Evolutionary conservation across 2,113 vertebrate species (phyloP).

Genomic region (Gopherus flavomarginatus): DNA sequence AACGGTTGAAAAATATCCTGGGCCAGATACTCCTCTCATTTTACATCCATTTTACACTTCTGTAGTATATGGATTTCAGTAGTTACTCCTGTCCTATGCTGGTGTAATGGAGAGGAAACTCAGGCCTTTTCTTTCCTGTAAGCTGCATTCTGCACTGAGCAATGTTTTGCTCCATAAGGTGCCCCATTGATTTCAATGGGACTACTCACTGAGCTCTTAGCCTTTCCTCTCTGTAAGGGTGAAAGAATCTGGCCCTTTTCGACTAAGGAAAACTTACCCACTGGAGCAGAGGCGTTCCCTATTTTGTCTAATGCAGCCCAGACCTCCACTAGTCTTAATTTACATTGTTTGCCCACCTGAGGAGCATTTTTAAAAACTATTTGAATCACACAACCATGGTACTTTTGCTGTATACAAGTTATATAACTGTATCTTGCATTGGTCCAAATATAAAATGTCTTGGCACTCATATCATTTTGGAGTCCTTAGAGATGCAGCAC

Average conservation of each 20-base stretch:
- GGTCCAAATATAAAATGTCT: neutral
- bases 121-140: neutral
- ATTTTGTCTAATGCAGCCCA: neutral
- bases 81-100: no score
- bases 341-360: neutral
- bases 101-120: neutral
- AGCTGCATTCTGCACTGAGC: neutral
- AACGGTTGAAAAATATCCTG: neutral
- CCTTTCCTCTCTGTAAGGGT: neutral
- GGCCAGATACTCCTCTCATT: neutral
- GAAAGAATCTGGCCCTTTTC: slow-evolving; percentile 9
- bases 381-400: neutral
- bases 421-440: neutral
- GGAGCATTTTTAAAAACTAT: neutral
- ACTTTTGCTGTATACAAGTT: neutral
- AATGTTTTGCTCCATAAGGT: neutral
- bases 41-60: neutral
- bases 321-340: neutral
- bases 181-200: neutral
- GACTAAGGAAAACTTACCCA: neutral
- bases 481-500: neutral
- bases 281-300: neutral
- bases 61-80: neutral
- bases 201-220: neutral
- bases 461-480: neutral